Base-by-base conservation (phyloP, 2,113 vertebrate species). In the Murina feae region DNA sequence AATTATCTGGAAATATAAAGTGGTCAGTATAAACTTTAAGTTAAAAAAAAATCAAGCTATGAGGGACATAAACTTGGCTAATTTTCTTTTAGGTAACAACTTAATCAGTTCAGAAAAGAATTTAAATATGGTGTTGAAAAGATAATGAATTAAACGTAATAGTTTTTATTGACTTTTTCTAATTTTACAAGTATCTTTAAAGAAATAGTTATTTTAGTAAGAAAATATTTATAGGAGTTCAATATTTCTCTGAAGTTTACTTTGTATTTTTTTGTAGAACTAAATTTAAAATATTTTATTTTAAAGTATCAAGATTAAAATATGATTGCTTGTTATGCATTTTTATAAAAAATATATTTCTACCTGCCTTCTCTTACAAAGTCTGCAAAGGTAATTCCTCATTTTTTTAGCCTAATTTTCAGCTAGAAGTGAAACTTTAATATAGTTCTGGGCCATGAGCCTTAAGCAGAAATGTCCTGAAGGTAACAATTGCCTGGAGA, bases 231-330 rank as follows among this genome's bases (percentile, higher is more conserved):
- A 66, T 89, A 66, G 60, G n/a, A 90, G n/a, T 75, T 85, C 44
- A 93, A 16, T 78, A 35, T 68, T 91, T 84, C 23, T 25, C 68
- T 91, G 9, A 72, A 30, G 91, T 88, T 68, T 91, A 86, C 9
- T 37, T 55, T 65, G 14, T 7, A 14, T 37, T 68, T 94, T 80
- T 94, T 35, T 89, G 18, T 81, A 72, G 86, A 91, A 71, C 9
- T 65, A 66, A 95, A 93, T 55, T 85, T 88, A 11, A 95, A 82
- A 47, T 69, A 6, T 58, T 82, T 96, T 69, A 88, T 71, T 81
- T 81, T 39, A 53, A 89, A 94, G n/a, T 79, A 72, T 60, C 23
- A 66, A 86, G 16, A 68, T 47, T 91, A 89, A 89, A 78, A 66
- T 32, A 65, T 58, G 55, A 86, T 80, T 85, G 2, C 1, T 28